A percentile compares a stretch with the other conserved stretches of the same genome.
Evolutionary conservation across 2,888 invertebrate species (phyloP).

Genomic region (Bruchidius siliquastri): DNA sequence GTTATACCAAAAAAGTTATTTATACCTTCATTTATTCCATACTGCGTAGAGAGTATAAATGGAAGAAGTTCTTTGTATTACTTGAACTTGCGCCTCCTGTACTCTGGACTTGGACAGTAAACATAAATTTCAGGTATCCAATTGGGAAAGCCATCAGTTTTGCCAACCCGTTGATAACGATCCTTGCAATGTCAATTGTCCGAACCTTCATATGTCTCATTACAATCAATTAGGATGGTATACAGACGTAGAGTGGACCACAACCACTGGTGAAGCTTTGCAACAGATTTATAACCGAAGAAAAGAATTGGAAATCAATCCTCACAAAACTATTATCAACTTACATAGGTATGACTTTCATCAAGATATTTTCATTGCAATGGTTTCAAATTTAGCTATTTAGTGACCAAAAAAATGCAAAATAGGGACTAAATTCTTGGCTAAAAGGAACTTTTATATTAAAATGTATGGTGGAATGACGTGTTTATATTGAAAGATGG

Average conservation of each 20-base stretch:
- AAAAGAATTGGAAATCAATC: not conserved
- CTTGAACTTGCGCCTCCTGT: no score
- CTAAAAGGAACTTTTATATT: no score
- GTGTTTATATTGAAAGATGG: no score
- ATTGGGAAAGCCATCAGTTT: not conserved
- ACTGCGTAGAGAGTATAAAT: no score
- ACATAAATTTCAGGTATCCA: not conserved
- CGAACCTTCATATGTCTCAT: constrained; percentile 2
- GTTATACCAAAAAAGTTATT: no score
- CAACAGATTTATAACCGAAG: not conserved
- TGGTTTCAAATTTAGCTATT: no score
- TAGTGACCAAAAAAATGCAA: no score
- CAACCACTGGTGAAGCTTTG: not conserved
- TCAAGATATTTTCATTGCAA: no score
- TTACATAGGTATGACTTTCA: not conserved
- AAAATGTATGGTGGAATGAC: no score
- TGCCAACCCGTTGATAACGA: constrained; percentile 2
- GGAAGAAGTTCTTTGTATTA: no score
- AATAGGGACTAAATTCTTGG: no score
- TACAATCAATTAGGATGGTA: constrained; percentile 3
- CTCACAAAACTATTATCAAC: not conserved
- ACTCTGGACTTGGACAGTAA: not conserved
- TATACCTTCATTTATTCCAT: no score
- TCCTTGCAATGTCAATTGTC: not conserved
- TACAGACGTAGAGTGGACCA: not conserved